phyloP scores from a whole-genome alignment of 2,888 invertebrate genomes.

The Phortica magna region DNA sequence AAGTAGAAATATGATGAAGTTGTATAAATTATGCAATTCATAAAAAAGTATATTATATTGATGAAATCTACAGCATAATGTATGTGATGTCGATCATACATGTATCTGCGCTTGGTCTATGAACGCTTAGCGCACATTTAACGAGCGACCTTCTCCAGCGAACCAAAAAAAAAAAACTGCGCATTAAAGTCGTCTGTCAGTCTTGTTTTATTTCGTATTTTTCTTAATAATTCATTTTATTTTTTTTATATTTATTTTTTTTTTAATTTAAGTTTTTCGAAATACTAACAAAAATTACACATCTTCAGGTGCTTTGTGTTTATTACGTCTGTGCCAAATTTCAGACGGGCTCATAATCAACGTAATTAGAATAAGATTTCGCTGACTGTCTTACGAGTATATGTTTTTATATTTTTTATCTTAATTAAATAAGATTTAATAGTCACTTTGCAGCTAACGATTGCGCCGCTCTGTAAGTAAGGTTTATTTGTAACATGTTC shows the following conservation, averaged over 20 bases:
- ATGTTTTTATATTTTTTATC: slow-evolving; percentile 1
- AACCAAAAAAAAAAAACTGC: background rate
- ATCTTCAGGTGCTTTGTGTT: too few species aligned
- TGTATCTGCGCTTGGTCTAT: background rate
- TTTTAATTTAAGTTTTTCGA: background rate
- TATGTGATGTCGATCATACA: slow-evolving; percentile 4
- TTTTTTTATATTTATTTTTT: slow-evolving; percentile 7
- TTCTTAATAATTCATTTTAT: background rate
- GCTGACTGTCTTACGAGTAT: background rate
- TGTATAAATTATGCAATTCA: too few species aligned
- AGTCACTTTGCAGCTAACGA: background rate
- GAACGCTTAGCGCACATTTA: background rate
- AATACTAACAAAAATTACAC: background rate
- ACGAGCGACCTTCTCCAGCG: slow-evolving; percentile 10
- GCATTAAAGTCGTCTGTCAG: background rate
- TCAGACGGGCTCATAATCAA: background rate
- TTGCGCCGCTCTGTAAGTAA: background rate
- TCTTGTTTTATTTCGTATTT: background rate
- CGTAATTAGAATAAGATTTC: background rate
- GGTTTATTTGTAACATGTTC: background rate
- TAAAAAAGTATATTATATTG: too few species aligned
- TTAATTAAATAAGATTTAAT: slow-evolving; percentile 21
- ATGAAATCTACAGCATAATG: background rate
- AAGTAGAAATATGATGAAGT: too few species aligned
- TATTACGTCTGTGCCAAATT: background rate